Evolutionary conservation across 2,113 vertebrate species (phyloP).

Genomic region (Nicator chloris): DNA sequence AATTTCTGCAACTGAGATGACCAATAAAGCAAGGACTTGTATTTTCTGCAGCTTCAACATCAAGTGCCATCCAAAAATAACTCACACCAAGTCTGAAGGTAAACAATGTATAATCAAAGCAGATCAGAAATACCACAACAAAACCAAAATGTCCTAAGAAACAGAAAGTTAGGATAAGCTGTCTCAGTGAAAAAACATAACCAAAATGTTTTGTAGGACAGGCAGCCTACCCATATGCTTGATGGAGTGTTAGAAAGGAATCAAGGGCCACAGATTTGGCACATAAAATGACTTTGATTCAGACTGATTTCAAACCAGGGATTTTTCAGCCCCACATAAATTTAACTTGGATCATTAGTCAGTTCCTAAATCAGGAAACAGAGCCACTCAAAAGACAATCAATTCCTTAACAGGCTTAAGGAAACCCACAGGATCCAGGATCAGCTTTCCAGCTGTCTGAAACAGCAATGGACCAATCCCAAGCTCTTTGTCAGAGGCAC

Average conservation of each 20-base stretch:
- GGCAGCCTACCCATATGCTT: neutral
- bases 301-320: neutral
- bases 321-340: neutral
- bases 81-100: neutral
- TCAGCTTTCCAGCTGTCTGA: neutral
- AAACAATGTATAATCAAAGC: neutral
- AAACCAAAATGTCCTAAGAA: neutral
- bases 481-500: neutral
- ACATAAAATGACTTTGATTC: constrained; percentile 16
- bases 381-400: neutral
- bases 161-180: neutral
- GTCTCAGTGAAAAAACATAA: neutral
- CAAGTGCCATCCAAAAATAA: neutral
- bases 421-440: neutral
- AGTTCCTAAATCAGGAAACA: neutral
- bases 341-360: neutral
- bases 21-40: neutral
- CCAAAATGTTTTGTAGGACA: constrained; percentile 3
- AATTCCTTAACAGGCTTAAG: neutral
- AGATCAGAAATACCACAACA: neutral
- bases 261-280: neutral
- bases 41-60: neutral
- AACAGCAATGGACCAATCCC: neutral
- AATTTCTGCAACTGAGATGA: neutral
- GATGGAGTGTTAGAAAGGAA: constrained; percentile 15